Conservation (phyloP, 2,113 vertebrate genomes). For the Capreolus pygargus region DNA sequence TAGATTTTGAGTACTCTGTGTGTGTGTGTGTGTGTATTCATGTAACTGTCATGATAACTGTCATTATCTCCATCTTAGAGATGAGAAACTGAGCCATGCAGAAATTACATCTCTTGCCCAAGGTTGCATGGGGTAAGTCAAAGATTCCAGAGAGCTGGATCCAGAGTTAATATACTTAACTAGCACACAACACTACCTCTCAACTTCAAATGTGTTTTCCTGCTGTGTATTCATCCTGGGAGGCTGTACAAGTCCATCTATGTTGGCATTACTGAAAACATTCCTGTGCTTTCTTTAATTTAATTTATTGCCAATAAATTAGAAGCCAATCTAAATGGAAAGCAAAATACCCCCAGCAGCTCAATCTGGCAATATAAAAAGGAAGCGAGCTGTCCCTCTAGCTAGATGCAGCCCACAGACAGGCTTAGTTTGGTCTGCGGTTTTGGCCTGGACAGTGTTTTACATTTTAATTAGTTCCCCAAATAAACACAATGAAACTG, state of each 20-base stretch:
- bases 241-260: not conserved
- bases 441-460: conserved; percentile 31
- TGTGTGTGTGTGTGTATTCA: not conserved
- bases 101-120: not conserved
- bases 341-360: not conserved
- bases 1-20: not conserved
- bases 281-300: not conserved
- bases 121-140: not conserved
- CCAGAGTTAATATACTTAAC: not conserved
- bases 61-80: not conserved
- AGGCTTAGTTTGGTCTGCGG: conserved; percentile 10
- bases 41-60: not conserved
- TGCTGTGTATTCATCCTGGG: not conserved
- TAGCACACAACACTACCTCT: not conserved
- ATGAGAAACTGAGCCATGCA: not conserved
- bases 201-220: not conserved
- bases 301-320: not conserved
- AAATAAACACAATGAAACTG: conserved; percentile 35
- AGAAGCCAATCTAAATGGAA: conserved; percentile 19
- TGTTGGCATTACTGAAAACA: not conserved
- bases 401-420: not conserved
- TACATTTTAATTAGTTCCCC: conserved; percentile 61
- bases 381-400: not conserved
- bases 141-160: not conserved
- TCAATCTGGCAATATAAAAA: not conserved